Conservation (phyloP, 1,140 invertebrate genomes). For the Zaprionus ornatus region DNA sequence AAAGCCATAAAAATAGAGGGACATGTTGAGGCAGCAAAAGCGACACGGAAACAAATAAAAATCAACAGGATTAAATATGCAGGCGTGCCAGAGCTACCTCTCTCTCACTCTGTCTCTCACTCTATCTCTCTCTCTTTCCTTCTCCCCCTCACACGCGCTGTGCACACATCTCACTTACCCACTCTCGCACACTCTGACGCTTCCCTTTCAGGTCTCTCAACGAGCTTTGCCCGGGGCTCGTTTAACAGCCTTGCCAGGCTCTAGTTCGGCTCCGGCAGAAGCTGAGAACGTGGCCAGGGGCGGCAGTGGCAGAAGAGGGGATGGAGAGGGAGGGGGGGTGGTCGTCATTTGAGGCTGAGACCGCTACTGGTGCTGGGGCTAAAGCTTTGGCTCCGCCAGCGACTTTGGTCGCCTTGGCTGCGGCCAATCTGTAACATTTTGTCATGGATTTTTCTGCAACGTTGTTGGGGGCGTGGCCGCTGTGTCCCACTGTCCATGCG, state of each 20-base stretch:
- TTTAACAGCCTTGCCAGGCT: conserved; percentile 34
- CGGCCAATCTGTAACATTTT: conserved; percentile 76
- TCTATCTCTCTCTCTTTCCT: conserved; percentile 4
- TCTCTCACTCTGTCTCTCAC: conserved; percentile 22
- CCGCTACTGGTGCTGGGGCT: neutral
- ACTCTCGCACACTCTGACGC: conserved; percentile 1
- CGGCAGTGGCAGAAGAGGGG: neutral
- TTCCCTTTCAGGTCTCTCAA: conserved; percentile 5
- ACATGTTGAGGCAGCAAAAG: conserved; percentile 14
- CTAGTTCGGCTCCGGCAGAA: conserved; percentile 11
- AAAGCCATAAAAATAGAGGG: conserved; percentile 62
- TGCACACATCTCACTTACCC: conserved; percentile 2
- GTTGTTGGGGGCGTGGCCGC: neutral
- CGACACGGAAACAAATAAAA: conserved; percentile 78
- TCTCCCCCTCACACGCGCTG: neutral
- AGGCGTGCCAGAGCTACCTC: conserved; percentile 33
- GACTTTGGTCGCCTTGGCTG: conserved; percentile 26
- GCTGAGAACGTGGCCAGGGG: neutral
- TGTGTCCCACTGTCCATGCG: conserved; percentile 12
- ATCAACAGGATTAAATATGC: conserved; percentile 82
- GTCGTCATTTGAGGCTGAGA: neutral
- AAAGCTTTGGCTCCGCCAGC: conserved; percentile 8
- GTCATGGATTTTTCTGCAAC: conserved; percentile 64
- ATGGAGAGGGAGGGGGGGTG: no score
- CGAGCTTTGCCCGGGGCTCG: conserved; percentile 60